These are phyloP conservation scores for Apis florea DNA, from an alignment of 1,140 invertebrate species.

Conservation along the genomic window DNA sequence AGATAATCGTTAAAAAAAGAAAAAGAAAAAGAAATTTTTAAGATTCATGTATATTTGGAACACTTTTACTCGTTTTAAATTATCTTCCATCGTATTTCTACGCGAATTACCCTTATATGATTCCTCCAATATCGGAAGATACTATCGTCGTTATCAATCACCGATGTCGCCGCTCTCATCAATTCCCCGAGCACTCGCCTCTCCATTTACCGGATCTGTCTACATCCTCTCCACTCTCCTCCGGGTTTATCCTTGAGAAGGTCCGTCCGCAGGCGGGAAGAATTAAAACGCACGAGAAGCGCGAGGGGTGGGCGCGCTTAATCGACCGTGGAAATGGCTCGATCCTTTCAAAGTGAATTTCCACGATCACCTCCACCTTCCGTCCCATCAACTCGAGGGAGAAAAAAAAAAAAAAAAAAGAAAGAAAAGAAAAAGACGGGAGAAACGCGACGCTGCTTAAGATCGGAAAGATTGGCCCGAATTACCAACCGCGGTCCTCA, in stretches of 20 bases:
- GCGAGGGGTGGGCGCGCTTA: constrained; percentile 18
- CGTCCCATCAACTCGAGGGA: not conserved
- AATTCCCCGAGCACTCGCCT: constrained; percentile 8
- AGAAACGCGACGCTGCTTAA: constrained; percentile 64
- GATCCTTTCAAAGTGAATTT: constrained; percentile 59
- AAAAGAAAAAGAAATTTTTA: too few relatives aligned
- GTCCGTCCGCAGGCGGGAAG: constrained; percentile 18
- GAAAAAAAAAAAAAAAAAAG: not conserved
- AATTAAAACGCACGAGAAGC: constrained; percentile 36
- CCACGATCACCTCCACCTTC: constrained; percentile 19
- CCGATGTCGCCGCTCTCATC: constrained; percentile 9
- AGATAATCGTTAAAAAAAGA: too few relatives aligned
- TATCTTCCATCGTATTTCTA: not conserved
- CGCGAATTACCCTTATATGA: not conserved
- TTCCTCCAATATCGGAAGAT: not conserved
- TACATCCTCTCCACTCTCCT: not conserved
- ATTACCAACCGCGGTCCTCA: constrained; percentile 62
- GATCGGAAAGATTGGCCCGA: constrained; percentile 71
- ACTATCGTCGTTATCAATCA: constrained; percentile 36
- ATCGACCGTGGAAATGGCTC: constrained; percentile 48
- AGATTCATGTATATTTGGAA: too few relatives aligned
- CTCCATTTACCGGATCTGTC: constrained; percentile 15
- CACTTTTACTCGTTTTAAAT: not conserved
- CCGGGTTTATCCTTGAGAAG: constrained; percentile 16
- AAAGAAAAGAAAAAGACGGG: not conserved